These are phyloP conservation scores for Diadema setosum DNA, from an alignment of 35 echinoderm and acorn worm genomes.

Conservation along the genomic window DNA sequence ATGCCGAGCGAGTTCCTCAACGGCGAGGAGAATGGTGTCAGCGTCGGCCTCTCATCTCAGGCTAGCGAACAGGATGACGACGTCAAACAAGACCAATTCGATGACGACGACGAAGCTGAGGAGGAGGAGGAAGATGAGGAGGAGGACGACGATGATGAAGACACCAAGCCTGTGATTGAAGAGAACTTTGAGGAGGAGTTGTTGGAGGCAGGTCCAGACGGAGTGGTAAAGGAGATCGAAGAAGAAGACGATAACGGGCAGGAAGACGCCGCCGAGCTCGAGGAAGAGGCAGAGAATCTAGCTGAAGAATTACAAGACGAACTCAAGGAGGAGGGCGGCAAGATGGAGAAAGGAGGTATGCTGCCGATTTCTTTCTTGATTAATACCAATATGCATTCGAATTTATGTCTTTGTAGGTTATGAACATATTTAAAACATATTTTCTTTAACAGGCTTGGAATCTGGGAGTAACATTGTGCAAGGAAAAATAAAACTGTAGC, in stretches of 20 bases:
- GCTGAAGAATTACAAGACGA: neutral
- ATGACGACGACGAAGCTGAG: neutral
- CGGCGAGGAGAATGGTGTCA: no score
- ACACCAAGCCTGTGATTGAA: neutral
- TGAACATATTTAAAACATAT: no score
- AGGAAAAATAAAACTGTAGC: no score
- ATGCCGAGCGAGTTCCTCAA: neutral
- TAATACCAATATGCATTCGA: no score
- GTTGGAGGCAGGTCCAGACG: neutral
- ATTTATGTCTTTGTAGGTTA: no score
- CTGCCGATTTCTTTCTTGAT: no score
- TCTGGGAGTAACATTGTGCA: no score
- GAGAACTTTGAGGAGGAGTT: slow-evolving; percentile 12
- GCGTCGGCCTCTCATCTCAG: neutral
- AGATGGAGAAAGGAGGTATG: neutral
- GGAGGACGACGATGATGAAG: neutral
- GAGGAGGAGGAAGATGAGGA: neutral
- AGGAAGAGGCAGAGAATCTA: neutral
- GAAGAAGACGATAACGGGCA: neutral
- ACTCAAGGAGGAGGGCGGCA: neutral
- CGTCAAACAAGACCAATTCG: neutral
- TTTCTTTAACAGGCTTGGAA: no score
- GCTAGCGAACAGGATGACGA: neutral
- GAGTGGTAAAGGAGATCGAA: neutral
- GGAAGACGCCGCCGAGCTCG: neutral